A percentile compares a stretch with the other conserved stretches of the same genome.
phyloP scores from a whole-genome alignment of 2,113 vertebrate species.

The Falcunculus frontatus region DNA sequence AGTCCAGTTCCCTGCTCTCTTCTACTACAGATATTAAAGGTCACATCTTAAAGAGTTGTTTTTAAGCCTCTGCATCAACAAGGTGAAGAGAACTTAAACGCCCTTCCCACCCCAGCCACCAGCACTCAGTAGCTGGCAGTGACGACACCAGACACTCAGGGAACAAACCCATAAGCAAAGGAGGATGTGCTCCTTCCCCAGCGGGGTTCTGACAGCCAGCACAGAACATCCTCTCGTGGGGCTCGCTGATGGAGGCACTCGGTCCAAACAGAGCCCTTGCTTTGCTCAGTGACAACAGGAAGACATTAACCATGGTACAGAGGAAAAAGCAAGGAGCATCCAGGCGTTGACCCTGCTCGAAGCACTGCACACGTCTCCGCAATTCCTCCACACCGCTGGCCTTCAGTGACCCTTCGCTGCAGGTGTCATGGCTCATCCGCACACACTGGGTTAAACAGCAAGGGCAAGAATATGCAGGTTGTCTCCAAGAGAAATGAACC shows the following conservation, averaged over 20 bases:
- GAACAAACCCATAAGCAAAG: neutral
- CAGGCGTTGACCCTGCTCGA: rapidly evolving
- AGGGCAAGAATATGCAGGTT: neutral
- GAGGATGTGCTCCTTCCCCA: neutral
- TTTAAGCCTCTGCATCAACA: neutral
- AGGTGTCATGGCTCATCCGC: rapidly evolving
- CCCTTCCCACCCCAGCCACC: neutral
- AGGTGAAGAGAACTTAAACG: neutral
- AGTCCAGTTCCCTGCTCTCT: neutral
- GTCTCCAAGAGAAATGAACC: neutral
- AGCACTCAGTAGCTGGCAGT: neutral
- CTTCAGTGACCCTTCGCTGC: neutral
- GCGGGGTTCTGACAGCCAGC: rapidly evolving
- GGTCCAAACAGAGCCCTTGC: neutral
- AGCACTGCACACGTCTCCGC: neutral
- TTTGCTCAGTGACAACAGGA: neutral
- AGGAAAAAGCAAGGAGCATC: neutral
- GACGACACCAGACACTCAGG: rapidly evolving
- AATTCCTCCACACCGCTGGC: rapidly evolving
- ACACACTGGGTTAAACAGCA: neutral
- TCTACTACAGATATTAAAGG: neutral
- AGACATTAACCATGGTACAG: rapidly evolving
- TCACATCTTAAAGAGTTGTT: neutral
- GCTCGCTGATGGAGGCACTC: neutral
- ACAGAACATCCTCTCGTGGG: rapidly evolving